Conservation (phyloP, 2,797 vertebrate species). For the Tympanoctomys barrerae region DNA sequence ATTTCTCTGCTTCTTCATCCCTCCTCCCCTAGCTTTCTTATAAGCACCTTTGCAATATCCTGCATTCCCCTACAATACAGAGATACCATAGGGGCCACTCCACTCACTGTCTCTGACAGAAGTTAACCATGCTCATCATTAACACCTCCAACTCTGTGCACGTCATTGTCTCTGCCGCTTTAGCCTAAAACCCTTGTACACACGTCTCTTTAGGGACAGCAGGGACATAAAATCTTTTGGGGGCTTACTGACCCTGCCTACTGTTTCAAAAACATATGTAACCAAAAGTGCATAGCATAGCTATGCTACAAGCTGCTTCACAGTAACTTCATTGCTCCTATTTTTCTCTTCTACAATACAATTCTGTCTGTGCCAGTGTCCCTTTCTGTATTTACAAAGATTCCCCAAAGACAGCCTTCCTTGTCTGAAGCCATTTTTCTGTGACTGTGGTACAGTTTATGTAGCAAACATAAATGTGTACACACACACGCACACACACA, state of each 20-base stretch:
- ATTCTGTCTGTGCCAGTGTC: background rate
- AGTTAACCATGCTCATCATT: background rate
- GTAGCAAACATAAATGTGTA: background rate
- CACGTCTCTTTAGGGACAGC: background rate
- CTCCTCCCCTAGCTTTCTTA: background rate
- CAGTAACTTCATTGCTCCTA: background rate
- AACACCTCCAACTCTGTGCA: constrained; percentile 9
- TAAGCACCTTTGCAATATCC: background rate
- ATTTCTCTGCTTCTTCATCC: background rate
- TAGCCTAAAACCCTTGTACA: constrained; percentile 8
- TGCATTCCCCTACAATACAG: background rate
- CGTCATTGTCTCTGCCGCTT: background rate
- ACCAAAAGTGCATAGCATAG: background rate
- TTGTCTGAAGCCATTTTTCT: constrained; percentile 50
- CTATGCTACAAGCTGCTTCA: background rate
- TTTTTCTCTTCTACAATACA: background rate
- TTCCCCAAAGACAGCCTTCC: background rate
- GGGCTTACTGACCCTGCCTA: background rate
- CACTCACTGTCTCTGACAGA: background rate
- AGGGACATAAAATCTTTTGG: background rate
- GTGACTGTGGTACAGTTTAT: constrained; percentile 3
- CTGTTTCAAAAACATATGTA: constrained; percentile 43
- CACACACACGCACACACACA: background rate
- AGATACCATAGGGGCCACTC: background rate
- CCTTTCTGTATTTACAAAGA: constrained; percentile 20